These are phyloP conservation scores for Camponotus fellah DNA, from an alignment of 2,888 invertebrate species.

Conservation along the genomic window DNA sequence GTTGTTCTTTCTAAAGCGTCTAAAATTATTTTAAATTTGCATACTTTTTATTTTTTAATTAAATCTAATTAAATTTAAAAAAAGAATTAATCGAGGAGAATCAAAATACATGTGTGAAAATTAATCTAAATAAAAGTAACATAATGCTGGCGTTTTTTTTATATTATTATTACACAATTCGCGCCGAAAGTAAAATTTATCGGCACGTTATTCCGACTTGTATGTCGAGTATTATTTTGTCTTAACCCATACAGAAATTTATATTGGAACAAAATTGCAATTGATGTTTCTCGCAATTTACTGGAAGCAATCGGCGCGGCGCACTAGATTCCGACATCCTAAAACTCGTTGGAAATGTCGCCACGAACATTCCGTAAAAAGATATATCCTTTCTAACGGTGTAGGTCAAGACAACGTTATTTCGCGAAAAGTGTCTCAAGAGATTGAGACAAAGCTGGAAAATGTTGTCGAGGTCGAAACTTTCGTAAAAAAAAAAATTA, in stretches of 20 bases:
- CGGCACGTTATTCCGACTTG: not conserved
- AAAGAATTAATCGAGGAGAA: not conserved
- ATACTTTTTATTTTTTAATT: constrained; percentile 10
- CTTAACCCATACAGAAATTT: not conserved
- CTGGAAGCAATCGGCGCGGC: constrained; percentile 21
- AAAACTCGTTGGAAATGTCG: constrained; percentile 49
- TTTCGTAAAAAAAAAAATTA: not conserved
- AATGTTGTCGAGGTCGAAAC: not conserved
- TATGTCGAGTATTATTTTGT: not conserved
- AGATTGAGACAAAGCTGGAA: not conserved
- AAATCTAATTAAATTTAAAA: not conserved
- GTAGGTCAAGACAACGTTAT: constrained; percentile 40
- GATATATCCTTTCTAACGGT: constrained; percentile 30
- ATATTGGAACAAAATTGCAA: not conserved
- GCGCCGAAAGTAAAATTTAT: not conserved
- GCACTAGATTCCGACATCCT: constrained; percentile 33
- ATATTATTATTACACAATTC: not conserved
- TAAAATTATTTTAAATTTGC: not conserved
- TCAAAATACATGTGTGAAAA: not conserved
- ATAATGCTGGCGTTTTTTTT: not conserved
- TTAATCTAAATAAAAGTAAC: not conserved
- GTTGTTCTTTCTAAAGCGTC: not conserved
- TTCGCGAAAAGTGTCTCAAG: constrained; percentile 29
- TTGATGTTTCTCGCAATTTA: constrained; percentile 29
- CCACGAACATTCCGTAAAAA: constrained; percentile 36